Evolutionary conservation across 1,140 invertebrate genomes (phyloP).

Genomic region (Diabrotica virgifera): DNA sequence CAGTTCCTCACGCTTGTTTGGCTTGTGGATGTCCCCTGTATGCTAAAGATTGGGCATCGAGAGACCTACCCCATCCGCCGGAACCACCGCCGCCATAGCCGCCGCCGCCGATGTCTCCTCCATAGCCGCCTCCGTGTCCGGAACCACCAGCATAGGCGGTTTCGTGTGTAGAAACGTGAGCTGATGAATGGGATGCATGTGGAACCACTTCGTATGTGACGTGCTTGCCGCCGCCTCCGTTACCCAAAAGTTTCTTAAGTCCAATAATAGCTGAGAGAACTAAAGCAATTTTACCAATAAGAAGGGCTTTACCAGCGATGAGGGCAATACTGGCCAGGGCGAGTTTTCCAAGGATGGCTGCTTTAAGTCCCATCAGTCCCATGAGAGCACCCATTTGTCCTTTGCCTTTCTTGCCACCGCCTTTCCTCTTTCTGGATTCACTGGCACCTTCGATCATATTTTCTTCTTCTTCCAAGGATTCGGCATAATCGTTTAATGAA

Average conservation of each 20-base stretch:
- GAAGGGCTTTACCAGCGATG: constrained; percentile 78
- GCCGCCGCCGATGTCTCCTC: constrained; percentile 52
- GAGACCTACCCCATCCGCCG: constrained; percentile 70
- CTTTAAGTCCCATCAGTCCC: constrained; percentile 70
- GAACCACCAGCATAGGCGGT: constrained; percentile 56
- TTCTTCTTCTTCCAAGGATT: constrained; percentile 57
- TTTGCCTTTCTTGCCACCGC: constrained; percentile 68
- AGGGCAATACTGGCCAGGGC: constrained; percentile 75
- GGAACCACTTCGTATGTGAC: constrained; percentile 82
- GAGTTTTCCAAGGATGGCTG: constrained; percentile 71
- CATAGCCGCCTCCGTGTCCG: constrained; percentile 54
- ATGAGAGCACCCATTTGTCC: constrained; percentile 64
- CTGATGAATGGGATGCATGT: constrained; percentile 72
- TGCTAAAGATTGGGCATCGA: constrained; percentile 70
- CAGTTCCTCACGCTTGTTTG: constrained; percentile 24
- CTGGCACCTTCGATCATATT: constrained; percentile 55
- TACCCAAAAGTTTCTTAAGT: constrained; percentile 70
- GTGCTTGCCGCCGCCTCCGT: constrained; percentile 64
- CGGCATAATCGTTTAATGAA: constrained; percentile 68
- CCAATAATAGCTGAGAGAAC: constrained; percentile 78
- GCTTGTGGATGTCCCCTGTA: constrained; percentile 63
- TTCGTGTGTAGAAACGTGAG: constrained; percentile 64
- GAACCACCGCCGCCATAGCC: constrained; percentile 51
- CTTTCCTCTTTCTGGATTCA: constrained; percentile 72
- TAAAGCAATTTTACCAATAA: constrained; percentile 79